Conservation (phyloP, 2,888 invertebrate genomes). For the Drosophila kambysellisi region DNA sequence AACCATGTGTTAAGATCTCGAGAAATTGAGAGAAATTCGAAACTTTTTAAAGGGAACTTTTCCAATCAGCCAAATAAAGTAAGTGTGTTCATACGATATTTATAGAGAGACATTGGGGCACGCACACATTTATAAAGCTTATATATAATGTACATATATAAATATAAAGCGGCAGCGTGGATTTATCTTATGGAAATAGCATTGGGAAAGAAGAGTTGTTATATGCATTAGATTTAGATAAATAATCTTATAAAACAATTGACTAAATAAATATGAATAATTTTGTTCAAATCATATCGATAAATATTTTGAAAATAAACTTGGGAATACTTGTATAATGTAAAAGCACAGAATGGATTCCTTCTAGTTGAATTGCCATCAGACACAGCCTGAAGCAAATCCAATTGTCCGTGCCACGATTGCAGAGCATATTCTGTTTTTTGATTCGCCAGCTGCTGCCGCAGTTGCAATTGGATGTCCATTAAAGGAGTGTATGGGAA, state of each 20-base stretch:
- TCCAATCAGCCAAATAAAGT: background rate
- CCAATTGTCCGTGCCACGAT: conserved; percentile 25
- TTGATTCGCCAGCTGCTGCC: conserved; percentile 28
- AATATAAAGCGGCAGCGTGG: background rate
- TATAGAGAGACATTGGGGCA: background rate
- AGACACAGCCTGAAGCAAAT: conserved; percentile 5
- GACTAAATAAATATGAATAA: no score
- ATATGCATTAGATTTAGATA: background rate
- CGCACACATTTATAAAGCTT: background rate
- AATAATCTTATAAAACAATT: no score
- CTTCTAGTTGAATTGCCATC: background rate
- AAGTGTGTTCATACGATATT: background rate
- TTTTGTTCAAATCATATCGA: no score
- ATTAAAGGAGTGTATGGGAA: background rate
- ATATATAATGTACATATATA: background rate
- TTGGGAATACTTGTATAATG: no score
- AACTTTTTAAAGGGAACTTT: background rate
- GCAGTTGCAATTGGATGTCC: conserved; percentile 4
- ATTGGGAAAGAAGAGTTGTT: background rate
- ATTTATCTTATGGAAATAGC: background rate
- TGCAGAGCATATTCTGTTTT: conserved; percentile 23
- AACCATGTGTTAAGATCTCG: background rate
- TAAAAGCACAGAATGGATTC: background rate
- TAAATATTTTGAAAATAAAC: no score
- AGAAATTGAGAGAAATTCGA: background rate